A percentile compares a stretch with the other conserved stretches of the same genome.
Conservation (phyloP, 2,888 invertebrate genomes). For the Tenthredo amoena region DNA sequence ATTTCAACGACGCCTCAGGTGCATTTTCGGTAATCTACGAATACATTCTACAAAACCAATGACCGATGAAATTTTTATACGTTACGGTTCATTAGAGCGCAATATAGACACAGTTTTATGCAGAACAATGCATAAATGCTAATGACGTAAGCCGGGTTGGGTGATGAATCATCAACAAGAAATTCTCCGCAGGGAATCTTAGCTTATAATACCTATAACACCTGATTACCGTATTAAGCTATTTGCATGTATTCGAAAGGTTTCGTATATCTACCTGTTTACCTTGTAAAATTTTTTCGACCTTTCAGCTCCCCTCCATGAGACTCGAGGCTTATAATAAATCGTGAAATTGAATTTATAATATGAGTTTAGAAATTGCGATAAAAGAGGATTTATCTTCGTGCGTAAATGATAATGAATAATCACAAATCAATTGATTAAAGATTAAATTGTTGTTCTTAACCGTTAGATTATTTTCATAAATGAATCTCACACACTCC, state of each 20-base stretch:
- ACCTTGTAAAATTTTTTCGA: neutral
- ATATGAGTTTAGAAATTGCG: neutral
- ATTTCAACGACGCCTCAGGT: neutral
- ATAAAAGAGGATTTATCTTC: neutral
- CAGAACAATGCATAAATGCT: neutral
- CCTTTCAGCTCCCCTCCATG: neutral
- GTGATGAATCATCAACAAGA: conserved; percentile 1
- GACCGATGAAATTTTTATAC: neutral
- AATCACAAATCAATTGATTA: neutral
- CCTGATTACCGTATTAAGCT: neutral
- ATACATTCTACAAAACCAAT: neutral
- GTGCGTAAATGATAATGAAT: neutral
- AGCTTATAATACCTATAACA: neutral
- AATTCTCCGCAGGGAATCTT: neutral
- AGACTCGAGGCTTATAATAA: neutral
- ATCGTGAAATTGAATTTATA: neutral
- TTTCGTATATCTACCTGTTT: neutral
- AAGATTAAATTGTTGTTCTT: neutral
- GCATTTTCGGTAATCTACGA: neutral
- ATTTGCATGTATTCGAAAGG: neutral
- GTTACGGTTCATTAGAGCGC: neutral
- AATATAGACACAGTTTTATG: neutral
- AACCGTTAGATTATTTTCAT: neutral
- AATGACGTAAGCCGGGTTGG: neutral
- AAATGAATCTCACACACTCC: neutral